Evolutionary conservation across 1,140 invertebrate genomes (phyloP), one percentile per base, ranked within the genome.

Genomic region (Diploscapter pachys): DNA sequence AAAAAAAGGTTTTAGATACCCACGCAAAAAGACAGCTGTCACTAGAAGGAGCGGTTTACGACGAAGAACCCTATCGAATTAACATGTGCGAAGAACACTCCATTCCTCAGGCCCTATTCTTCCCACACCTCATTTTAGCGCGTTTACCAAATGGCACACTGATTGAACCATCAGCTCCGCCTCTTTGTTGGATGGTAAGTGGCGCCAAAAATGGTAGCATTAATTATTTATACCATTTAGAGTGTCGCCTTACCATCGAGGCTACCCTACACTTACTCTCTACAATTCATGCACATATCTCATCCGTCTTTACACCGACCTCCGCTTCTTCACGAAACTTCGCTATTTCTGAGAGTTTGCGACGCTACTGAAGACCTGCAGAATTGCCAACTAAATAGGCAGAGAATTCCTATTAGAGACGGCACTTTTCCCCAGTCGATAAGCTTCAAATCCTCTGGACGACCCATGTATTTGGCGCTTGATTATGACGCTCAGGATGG

Each of bases 391-490:
- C 64, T 71, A 8, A 80, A 81, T 56, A 65, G 81, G 57, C 82
- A 73, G 13, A 62, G 83, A 5, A 77, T 85, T 66, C 83, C 83
- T 0, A 81, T 85, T 4, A 56, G 59, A 49, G 71, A 85, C 72
- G 83, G 83, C 11, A 73, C 85, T 48, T 76, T 83, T 54, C 83
- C 83, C 11, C 83, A 85, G 68, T 82, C 80, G 78, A 65, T 84
- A 54, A 64, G 66, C 55, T 70, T 85, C 48, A 80, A 77, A 72
- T 83, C 78, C 63, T 67, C 79, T 63, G 84, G 81, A 63, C 67
- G 77, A 53, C 84, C 83, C 48, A 74, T 85, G n/a, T 85, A 80
- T 71, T 65, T 85, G 48, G 85, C 75, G 49, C 52, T 85, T 48
- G 75, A 85, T 48, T 79, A 85, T 73, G 75, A 71, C 48, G 59